phyloP scores from a whole-genome alignment of 2,113 vertebrate genomes.

The Potamarius usumacintae region DNA sequence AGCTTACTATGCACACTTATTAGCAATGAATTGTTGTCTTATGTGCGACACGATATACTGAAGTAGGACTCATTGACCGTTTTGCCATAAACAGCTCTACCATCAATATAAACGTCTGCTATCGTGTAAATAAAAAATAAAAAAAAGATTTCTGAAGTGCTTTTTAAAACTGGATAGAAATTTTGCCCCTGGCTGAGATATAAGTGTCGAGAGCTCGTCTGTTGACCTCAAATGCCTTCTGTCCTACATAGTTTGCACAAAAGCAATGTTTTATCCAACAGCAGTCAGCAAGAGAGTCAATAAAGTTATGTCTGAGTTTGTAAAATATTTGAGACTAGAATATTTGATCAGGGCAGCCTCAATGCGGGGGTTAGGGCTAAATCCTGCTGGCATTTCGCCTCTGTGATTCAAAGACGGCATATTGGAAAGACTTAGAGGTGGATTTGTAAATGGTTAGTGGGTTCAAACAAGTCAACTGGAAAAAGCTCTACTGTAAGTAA shows the following conservation, averaged over 20 bases:
- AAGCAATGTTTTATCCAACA: slow-evolving; percentile 21
- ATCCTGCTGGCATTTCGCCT: slow-evolving; percentile 36
- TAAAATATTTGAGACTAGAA: slow-evolving; percentile 29
- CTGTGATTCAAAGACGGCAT: slow-evolving; percentile 35
- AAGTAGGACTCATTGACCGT: not conserved
- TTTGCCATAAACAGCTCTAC: not conserved
- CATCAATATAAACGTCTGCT: not conserved
- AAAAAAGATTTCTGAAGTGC: not conserved
- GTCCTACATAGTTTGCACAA: not conserved
- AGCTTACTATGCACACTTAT: not conserved
- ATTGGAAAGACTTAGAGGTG: slow-evolving; percentile 44
- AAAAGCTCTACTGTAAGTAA: slow-evolving; percentile 44
- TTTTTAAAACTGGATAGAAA: not conserved
- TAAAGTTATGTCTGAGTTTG: slow-evolving; percentile 7
- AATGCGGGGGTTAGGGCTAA: slow-evolving; percentile 34
- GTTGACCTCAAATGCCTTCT: slow-evolving; percentile 30
- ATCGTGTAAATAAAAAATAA: not conserved
- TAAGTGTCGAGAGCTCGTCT: slow-evolving; percentile 14
- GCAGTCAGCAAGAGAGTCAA: not conserved
- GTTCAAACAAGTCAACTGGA: slow-evolving; percentile 53
- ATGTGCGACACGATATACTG: not conserved
- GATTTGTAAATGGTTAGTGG: slow-evolving; percentile 51
- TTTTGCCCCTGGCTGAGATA: not conserved
- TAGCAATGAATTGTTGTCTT: not conserved
- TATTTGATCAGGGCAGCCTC: slow-evolving; percentile 38